phyloP scores from a whole-genome alignment of 2,888 invertebrate species.

The Auanema sp. region DNA sequence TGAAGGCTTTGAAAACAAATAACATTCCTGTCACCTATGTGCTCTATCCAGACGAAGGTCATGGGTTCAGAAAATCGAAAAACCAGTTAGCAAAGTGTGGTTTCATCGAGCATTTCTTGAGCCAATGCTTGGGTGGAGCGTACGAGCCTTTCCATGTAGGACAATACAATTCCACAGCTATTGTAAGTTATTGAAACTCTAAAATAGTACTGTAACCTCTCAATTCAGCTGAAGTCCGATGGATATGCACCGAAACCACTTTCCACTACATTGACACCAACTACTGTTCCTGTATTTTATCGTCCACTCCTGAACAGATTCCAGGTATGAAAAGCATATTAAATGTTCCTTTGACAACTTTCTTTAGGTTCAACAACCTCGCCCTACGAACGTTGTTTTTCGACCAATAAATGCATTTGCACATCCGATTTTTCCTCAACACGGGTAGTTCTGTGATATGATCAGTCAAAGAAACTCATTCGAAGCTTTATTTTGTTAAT shows the following conservation, averaged over 20 bases:
- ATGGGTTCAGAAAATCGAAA: slow-evolving; percentile 52
- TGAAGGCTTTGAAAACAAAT: slow-evolving; percentile 55
- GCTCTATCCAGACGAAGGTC: slow-evolving; percentile 61
- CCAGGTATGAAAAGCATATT: slow-evolving; percentile 7
- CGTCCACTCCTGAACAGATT: slow-evolving; percentile 24
- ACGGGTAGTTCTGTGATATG: not conserved
- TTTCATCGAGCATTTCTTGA: slow-evolving; percentile 59
- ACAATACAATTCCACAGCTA: slow-evolving; percentile 59
- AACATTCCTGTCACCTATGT: slow-evolving; percentile 61
- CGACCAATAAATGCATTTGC: not conserved
- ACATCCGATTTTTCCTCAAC: not conserved
- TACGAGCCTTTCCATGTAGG: slow-evolving; percentile 55
- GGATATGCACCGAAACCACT: slow-evolving; percentile 20
- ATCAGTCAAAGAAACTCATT: not conserved
- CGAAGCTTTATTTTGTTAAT: not conserved
- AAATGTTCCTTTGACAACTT: too few species aligned
- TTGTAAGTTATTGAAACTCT: slow-evolving; percentile 37
- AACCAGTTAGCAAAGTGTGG: slow-evolving; percentile 57
- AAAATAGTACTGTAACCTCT: too few species aligned
- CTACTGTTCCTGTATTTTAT: slow-evolving; percentile 43
- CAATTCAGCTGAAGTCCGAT: slow-evolving; percentile 15
- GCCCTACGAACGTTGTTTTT: not conserved
- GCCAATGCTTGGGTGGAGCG: slow-evolving; percentile 54
- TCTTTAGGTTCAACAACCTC: not conserved
- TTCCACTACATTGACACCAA: slow-evolving; percentile 20